phyloP scores from a whole-genome alignment of 2,888 invertebrate genomes.

The Lochmaea crataegi region DNA sequence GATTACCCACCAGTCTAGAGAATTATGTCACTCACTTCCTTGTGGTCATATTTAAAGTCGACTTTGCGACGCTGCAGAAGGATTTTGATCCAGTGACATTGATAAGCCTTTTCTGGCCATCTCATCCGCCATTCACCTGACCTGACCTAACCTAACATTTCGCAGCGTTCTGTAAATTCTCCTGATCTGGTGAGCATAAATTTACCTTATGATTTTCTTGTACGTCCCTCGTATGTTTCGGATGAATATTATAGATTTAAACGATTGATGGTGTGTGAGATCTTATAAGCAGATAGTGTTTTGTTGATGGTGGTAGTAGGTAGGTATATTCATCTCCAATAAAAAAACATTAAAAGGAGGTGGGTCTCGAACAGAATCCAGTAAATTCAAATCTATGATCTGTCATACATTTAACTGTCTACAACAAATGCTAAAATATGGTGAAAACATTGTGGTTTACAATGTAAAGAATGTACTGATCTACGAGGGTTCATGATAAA shows the following conservation, averaged over 20 bases:
- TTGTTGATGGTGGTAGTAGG: constrained; percentile 30
- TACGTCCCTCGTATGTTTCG: not conserved
- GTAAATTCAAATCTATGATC: constrained; percentile 17
- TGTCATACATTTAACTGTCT: not conserved
- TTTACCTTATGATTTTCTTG: not conserved
- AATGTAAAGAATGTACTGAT: not conserved
- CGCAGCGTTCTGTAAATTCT: too few relatives aligned
- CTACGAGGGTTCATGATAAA: not conserved
- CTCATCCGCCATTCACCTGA: too few relatives aligned
- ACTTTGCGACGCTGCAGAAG: too few relatives aligned
- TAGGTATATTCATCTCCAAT: constrained; percentile 22
- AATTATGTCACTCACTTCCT: too few relatives aligned
- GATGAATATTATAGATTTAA: constrained; percentile 28
- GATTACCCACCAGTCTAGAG: too few relatives aligned
- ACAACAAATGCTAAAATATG: constrained; percentile 3
- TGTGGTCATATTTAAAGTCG: too few relatives aligned
- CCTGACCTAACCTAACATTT: too few relatives aligned
- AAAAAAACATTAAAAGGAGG: constrained; percentile 15
- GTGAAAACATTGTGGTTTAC: not conserved
- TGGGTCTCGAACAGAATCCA: constrained; percentile 8
- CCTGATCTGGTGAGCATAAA: too few relatives aligned
- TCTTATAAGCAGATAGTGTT: constrained; percentile 18
- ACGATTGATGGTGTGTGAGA: constrained; percentile 30
- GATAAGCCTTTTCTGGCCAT: too few relatives aligned
- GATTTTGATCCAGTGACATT: too few relatives aligned